Conservation (phyloP, 2,797 vertebrate species). For the Microctenopoma lineatum region DNA sequence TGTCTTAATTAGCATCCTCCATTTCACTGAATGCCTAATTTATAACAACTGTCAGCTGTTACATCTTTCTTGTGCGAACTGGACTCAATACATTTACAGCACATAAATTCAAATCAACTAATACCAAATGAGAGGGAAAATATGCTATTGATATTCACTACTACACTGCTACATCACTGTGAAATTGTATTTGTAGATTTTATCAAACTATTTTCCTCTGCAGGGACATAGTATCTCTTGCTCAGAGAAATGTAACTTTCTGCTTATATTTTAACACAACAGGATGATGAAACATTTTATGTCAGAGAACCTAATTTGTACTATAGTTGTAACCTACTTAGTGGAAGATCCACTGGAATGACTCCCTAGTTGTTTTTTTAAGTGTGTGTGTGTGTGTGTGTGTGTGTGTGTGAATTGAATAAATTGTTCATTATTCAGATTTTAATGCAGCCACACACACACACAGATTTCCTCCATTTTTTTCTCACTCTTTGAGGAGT, state of each 20-base stretch:
- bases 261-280: conserved; percentile 50
- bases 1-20: neutral
- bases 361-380: conserved; percentile 39
- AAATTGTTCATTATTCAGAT: conserved; percentile 41
- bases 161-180: conserved; percentile 1
- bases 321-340: conserved; percentile 62
- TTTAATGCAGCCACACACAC: conserved; percentile 29
- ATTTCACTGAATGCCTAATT: neutral
- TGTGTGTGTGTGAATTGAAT: conserved; percentile 5
- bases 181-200: conserved; percentile 36
- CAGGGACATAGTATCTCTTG: conserved; percentile 10
- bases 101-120: neutral
- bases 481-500: neutral
- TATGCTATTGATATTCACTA: neutral
- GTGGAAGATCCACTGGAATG: conserved; percentile 49
- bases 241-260: conserved; percentile 20
- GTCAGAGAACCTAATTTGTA: conserved; percentile 51
- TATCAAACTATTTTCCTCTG: conserved; percentile 20
- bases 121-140: neutral
- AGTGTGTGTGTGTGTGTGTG: conserved; percentile 5
- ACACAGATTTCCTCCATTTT: conserved; percentile 29
- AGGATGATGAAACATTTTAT: conserved; percentile 49
- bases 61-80: no score
- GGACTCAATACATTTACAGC: neutral
- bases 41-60: neutral